These are phyloP conservation scores for Alca torda DNA, from an alignment of 2,797 vertebrate genomes.

Conservation along the genomic window DNA sequence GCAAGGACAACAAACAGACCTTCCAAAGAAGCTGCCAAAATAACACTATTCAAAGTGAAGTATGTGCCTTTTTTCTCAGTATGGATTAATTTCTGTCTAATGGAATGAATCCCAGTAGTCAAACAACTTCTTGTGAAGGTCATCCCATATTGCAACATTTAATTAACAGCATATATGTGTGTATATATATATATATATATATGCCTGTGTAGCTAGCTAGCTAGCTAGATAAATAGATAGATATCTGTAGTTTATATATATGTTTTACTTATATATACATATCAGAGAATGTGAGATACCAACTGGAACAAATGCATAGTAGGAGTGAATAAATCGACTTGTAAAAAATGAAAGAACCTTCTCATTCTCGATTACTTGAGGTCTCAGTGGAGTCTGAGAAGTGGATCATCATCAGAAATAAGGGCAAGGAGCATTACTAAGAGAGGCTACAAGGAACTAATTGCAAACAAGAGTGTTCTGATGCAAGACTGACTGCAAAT, in stretches of 20 bases:
- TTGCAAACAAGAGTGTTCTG: not conserved
- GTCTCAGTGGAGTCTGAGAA: not conserved
- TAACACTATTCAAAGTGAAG: not conserved
- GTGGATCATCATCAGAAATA: not conserved
- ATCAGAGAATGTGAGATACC: not conserved
- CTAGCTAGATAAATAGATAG: not conserved
- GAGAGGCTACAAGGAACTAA: conserved; percentile 10
- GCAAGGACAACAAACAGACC: not conserved
- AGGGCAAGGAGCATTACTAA: not conserved
- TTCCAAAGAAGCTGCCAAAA: conserved; percentile 23
- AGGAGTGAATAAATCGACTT: not conserved
- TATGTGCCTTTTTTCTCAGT: not conserved
- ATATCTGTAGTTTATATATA: not conserved
- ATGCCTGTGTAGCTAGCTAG: no score
- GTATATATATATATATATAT: not conserved
- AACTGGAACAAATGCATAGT: not conserved
- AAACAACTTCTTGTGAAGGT: conserved; percentile 46
- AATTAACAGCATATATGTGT: not conserved
- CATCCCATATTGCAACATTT: not conserved
- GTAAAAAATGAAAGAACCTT: not conserved
- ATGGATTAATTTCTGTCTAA: not conserved
- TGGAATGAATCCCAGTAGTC: conserved; percentile 15
- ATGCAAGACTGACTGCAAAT: conserved; percentile 20
- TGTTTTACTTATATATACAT: not conserved
- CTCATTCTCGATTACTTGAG: not conserved